phyloP scores from a whole-genome alignment of 2,113 vertebrate species.

The Lophochroa leadbeateri region DNA sequence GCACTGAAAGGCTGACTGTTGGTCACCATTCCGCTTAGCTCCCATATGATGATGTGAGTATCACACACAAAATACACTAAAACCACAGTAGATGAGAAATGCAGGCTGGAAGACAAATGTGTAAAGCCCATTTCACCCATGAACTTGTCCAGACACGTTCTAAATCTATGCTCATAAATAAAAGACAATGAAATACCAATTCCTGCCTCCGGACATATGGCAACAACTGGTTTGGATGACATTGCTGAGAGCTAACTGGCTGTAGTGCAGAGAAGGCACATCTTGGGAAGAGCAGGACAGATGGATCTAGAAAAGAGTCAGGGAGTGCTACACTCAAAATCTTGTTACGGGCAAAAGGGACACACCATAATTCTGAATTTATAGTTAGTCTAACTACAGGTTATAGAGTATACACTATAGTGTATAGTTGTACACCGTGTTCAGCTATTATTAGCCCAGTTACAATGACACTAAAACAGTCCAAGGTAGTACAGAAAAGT shows the following conservation, averaged over 20 bases:
- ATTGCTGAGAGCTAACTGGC: neutral
- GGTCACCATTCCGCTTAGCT: neutral
- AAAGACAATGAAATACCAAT: neutral
- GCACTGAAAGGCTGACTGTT: too few relatives aligned
- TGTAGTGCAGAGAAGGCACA: neutral
- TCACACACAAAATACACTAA: neutral
- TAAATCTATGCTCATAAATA: neutral
- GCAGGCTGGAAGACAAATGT: neutral
- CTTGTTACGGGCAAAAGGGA: neutral
- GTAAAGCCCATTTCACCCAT: neutral
- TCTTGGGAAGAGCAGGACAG: neutral
- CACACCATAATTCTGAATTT: neutral
- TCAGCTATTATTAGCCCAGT: neutral
- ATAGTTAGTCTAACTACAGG: neutral
- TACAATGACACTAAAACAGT: neutral
- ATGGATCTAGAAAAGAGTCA: neutral
- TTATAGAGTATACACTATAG: neutral
- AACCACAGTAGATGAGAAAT: neutral
- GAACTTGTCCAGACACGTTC: neutral
- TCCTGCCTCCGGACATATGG: neutral
- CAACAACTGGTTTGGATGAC: neutral
- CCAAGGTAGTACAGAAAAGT: neutral
- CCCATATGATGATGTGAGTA: neutral
- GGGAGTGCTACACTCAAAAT: rapidly evolving
- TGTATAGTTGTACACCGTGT: neutral